phyloP scores from a whole-genome alignment of 2,888 invertebrate species.

The Panopea generosa region DNA sequence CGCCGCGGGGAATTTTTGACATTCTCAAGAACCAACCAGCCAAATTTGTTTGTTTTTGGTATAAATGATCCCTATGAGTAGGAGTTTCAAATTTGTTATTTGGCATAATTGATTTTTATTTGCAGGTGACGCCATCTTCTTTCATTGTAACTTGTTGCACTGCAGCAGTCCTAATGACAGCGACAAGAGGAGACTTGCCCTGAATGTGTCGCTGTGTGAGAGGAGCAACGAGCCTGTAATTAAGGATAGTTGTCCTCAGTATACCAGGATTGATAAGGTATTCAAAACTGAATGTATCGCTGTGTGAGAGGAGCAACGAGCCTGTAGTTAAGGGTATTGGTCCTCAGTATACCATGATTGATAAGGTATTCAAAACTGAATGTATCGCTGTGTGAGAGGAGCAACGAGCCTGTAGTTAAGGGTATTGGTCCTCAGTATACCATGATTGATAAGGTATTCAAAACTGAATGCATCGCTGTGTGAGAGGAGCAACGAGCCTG shows the following conservation, averaged over 20 bases:
- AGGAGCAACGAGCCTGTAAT: conserved; percentile 71
- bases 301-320: conserved; percentile 69
- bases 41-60: too few species aligned
- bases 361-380: conserved; percentile 71
- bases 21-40: too few species aligned
- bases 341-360: conserved; percentile 69
- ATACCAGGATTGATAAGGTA: conserved; percentile 71
- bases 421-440: conserved; percentile 74
- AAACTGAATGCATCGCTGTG: too few species aligned
- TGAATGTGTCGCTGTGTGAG: conserved; percentile 68
- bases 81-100: too few species aligned
- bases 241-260: conserved; percentile 70
- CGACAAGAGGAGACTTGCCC: conserved; percentile 66
- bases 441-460: conserved; percentile 70
- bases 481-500: conserved; percentile 69
- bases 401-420: too few species aligned
- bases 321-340: conserved; percentile 70
- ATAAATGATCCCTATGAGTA: too few species aligned
- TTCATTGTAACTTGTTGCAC: conserved; percentile 76
- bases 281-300: too few species aligned
- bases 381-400: too few species aligned
- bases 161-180: conserved; percentile 71
- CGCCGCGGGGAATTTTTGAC: too few species aligned
- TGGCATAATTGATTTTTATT: too few species aligned
- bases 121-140: conserved; percentile 75